phyloP scores from a whole-genome alignment of 2,113 vertebrate genomes.

The Lanius ludovicianus region DNA sequence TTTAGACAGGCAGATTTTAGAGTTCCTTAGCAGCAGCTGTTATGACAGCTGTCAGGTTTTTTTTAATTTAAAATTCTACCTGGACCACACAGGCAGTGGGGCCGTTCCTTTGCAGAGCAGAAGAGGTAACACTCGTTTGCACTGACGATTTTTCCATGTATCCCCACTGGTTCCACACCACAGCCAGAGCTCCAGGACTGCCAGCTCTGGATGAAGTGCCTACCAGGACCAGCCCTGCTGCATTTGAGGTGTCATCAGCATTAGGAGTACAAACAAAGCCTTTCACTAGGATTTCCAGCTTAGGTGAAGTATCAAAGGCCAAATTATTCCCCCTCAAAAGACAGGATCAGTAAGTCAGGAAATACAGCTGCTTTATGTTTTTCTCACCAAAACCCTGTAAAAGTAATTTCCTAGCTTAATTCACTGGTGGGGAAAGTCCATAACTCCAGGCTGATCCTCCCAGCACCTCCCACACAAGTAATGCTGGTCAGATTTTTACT shows the following conservation, averaged over 20 bases:
- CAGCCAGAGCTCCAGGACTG: neutral
- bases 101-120: neutral
- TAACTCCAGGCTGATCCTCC: neutral
- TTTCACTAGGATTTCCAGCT: neutral
- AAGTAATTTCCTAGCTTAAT: neutral
- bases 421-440: neutral
- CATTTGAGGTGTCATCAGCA: neutral
- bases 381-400: neutral
- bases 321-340: neutral
- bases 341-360: neutral
- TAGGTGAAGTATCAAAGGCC: neutral
- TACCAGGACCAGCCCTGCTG: neutral
- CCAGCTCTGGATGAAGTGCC: neutral
- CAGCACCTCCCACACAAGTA: neutral
- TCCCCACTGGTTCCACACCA: neutral
- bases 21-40: neutral
- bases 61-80: neutral
- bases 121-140: neutral
- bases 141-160: rapidly evolving
- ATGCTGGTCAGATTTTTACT: neutral
- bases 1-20: neutral
- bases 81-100: neutral
- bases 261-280: neutral
- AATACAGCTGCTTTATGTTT: neutral
- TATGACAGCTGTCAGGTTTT: neutral